Base-by-base conservation (phyloP, 2,797 vertebrate genomes). In the Alosa sapidissima region DNA sequence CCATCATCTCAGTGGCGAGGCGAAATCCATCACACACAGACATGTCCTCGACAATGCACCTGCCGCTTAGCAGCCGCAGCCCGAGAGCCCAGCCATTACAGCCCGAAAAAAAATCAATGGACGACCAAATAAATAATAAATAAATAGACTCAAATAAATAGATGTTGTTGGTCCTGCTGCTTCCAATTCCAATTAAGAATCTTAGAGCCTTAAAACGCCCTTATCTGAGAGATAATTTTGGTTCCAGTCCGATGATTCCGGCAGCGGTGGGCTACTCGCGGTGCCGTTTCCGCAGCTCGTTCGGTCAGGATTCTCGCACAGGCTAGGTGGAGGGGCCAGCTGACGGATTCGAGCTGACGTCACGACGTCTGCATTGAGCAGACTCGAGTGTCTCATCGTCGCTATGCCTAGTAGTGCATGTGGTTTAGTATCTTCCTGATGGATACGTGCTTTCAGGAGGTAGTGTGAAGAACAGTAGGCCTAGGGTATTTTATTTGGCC, bases 281-380 rank as follows among this genome's bases (percentile, higher is more conserved):
- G 86, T 88, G 88, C 88, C 41, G 93, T 92, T 93, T 93, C 85
- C 72, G 87, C 82, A 82, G 84, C 65, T 54, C 83, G 85, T 78
- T 86, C 81, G 72, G 75, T 51, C 72, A 93, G 92, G 93, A 91
- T 93, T 93, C 93, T 92, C 91, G 84, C 90, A 78, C 72, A 90
- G 90, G 89, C 83, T 86, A 51, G 92, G 93, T 91, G 91, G 91
- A 91, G 90, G 88, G 88, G 93, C 92, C 93, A 93, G 93, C 92
- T 95, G 95, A 94, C 93, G 90, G 88, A 89, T 48, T 84, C 89
- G 60, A 86, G 87, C 10, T 95, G 94, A 96, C 94, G 95, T 94
- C 95, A 95, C 92, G 60, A 68, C 86, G 92, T 92, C 94, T 93
- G 94, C 93, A 93, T 88, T 68, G 87, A 90, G 89, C 88, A 47